Conservation (phyloP, 2,888 invertebrate species). For the Archaeoteleia sp. region DNA sequence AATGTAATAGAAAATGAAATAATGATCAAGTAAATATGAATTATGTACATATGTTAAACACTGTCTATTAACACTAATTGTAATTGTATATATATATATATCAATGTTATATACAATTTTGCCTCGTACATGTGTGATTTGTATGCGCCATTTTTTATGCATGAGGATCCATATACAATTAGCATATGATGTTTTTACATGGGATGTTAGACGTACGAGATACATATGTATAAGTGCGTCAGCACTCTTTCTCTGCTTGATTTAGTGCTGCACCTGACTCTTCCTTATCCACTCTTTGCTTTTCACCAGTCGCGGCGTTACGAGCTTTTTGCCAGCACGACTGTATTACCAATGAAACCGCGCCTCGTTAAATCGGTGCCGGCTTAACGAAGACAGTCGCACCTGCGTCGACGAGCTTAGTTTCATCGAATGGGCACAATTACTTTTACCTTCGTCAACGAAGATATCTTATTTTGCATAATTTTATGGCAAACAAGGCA, state of each 20-base stretch:
- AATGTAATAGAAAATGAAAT: no score
- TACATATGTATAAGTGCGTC: conserved; percentile 34
- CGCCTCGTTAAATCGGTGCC: conserved; percentile 45
- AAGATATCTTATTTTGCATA: no score
- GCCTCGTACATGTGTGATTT: no score
- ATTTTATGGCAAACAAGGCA: no score
- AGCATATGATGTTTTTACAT: no score
- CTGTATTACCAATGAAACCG: conserved; percentile 45
- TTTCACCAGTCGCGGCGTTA: conserved; percentile 36
- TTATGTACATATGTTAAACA: no score
- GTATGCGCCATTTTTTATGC: no score
- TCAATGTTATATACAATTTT: no score
- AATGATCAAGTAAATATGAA: no score
- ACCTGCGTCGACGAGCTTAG: conserved; percentile 37
- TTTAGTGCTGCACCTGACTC: conserved; percentile 47
- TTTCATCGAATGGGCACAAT: conserved; percentile 42
- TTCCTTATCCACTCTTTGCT: conserved; percentile 46
- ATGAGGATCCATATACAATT: no score
- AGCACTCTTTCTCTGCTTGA: conserved; percentile 38
- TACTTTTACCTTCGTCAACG: conserved; percentile 32
- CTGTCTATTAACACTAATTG: no score
- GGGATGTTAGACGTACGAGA: conserved; percentile 14
- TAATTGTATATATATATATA: no score
- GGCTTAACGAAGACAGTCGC: conserved; percentile 40
- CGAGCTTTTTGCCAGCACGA: conserved; percentile 37